Evolutionary conservation across 2,888 invertebrate genomes (phyloP), one percentile per base, ranked within the genome.

Genomic region (Parapristionchus giblindavisi): DNA sequence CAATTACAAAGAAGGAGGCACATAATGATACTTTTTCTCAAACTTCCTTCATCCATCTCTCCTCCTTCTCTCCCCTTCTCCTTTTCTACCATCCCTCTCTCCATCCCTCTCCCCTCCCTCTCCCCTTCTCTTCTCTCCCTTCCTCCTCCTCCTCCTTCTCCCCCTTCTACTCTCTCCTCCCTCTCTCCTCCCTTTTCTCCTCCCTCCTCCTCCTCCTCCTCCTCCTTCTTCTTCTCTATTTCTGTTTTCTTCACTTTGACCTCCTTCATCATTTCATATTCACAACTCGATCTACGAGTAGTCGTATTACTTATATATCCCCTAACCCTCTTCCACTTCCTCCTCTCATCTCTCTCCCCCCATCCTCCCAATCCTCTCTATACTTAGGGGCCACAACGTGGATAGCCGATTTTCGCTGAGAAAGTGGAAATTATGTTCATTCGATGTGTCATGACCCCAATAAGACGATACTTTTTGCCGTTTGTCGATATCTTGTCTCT

Each of bases 241-340:
- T 21, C n/a, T 56, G 17, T 54, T 32, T 48, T 24, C 51, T 27
- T 24, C 24, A 48, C 56, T 71, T 2, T 51, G 61, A 61, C 61
- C 61, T 61, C 36, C n/a, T 60, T 14, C 34, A 5, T 65, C 63
- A 65, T 65, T 43, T 43, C 63, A 14, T 43, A 65, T 65, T 65
- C 63, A 65, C 63, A 65, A 65, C 63, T 65, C 43, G 36, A 65
- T 43, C 43, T 40, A 40, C n/a, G n/a, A 24, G 14, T 32, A 29
- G 6, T 65, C 43, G 8, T n/a, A 14, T 29, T 43, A 8, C 43
- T 43, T 43, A 43, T 8, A 43, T 43, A 43, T 17, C 43, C 43
- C 43, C 43, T 8, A 14, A 17, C 17, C 43, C 29, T 4, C 43
- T 29, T 43, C 63, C 29, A 27, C 29, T 65, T 32, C 40, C n/a